A percentile compares a stretch with the other conserved stretches of the same genome.
Evolutionary conservation across 2,888 invertebrate species (phyloP).

Genomic region (Cephalotes varians): DNA sequence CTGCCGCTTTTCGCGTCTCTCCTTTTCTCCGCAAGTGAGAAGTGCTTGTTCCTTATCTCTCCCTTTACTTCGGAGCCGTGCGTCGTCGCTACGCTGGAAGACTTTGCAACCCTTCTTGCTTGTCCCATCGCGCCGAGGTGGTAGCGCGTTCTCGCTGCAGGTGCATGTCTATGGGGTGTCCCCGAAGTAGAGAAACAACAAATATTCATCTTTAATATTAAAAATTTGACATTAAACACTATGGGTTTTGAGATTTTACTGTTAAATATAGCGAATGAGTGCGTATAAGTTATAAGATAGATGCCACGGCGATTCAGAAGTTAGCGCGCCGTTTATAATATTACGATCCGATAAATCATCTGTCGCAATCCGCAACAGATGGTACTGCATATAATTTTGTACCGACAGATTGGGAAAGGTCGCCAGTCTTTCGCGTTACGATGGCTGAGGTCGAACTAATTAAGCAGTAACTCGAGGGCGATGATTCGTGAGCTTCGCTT

Average conservation of each 20-base stretch:
- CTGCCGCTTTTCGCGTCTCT: constrained; percentile 80
- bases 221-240: neutral
- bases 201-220: neutral
- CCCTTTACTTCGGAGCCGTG: constrained; percentile 36
- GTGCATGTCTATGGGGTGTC: constrained; percentile 69
- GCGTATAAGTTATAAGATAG: neutral
- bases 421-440: constrained; percentile 1
- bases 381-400: constrained; percentile 43
- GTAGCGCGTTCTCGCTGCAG: constrained; percentile 64
- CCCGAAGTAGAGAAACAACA: constrained; percentile 31
- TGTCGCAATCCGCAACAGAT: constrained; percentile 34
- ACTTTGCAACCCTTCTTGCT: constrained; percentile 67
- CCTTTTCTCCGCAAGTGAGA: constrained; percentile 59
- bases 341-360: constrained; percentile 40
- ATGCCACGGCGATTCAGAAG: neutral
- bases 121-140: constrained; percentile 35
- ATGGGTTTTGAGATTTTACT: neutral
- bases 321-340: constrained; percentile 3
- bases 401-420: constrained; percentile 29
- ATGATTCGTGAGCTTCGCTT: constrained; percentile 54
- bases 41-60: constrained; percentile 15
- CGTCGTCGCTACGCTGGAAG: constrained; percentile 34
- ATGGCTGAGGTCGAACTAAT: constrained; percentile 47
- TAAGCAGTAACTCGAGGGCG: constrained; percentile 47
- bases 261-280: neutral